phyloP scores from a whole-genome alignment of 23 tunicate species.

The Phallusia fumigata region DNA sequence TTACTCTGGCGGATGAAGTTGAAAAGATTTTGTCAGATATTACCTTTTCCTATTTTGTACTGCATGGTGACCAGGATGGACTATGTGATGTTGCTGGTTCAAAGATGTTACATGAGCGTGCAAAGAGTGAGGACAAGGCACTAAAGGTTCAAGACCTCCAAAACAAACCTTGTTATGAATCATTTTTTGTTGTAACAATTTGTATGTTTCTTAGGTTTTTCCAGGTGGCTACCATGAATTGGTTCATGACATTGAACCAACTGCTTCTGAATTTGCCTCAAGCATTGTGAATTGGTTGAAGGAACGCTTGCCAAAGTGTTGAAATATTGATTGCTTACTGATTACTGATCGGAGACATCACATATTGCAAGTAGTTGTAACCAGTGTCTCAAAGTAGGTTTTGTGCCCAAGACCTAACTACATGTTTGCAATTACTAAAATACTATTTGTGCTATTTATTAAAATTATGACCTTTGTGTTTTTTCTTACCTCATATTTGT shows the following conservation, averaged over 20 bases:
- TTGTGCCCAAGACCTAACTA: too few species aligned
- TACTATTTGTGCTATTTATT: too few species aligned
- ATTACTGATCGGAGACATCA: too few species aligned
- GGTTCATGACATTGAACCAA: slow-evolving; percentile 46
- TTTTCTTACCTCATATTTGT: too few species aligned
- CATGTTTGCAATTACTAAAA: too few species aligned
- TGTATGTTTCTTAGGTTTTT: slow-evolving; percentile 6
- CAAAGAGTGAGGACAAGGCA: slow-evolving; percentile 65
- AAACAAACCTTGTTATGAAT: too few species aligned
- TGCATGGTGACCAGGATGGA: slow-evolving; percentile 72
- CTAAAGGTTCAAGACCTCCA: slow-evolving; percentile 12
- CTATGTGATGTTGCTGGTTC: slow-evolving; percentile 53
- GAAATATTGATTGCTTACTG: too few species aligned
- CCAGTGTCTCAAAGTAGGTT: too few species aligned
- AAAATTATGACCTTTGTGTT: too few species aligned
- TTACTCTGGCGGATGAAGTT: slow-evolving; percentile 1
- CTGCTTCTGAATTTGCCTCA: neutral
- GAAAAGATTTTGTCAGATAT: slow-evolving; percentile 25
- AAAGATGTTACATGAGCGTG: slow-evolving; percentile 30
- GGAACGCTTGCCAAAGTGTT: neutral
- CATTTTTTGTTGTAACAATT: too few species aligned
- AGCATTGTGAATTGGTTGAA: neutral
- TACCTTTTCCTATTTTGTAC: slow-evolving; percentile 48
- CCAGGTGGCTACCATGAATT: slow-evolving; percentile 55
- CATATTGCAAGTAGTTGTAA: too few species aligned